Evolutionary conservation across 2,113 vertebrate genomes (phyloP), one percentile per base, ranked within the genome.

Genomic region (Rana temporaria): DNA sequence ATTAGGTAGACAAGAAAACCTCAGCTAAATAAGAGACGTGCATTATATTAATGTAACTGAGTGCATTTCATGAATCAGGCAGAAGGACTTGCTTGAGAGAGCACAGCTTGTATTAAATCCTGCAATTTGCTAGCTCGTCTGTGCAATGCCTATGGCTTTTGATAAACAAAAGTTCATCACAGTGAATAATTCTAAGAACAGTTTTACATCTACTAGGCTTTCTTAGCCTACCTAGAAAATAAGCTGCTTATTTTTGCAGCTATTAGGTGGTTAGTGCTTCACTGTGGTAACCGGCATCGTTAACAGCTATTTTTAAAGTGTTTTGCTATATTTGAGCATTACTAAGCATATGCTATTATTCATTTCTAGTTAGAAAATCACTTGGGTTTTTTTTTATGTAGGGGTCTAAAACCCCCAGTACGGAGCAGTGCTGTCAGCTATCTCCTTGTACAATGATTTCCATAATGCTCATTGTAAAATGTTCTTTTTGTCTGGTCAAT

Each of bases 1-100:
- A 80, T 71, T 80, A 80, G 30, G 56, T 48, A 71, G 66, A 69
- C 14, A 70, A 80, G 19, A 69, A 79, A 79, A 68, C 30, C 78
- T 18, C 65, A 9, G 30, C 18, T 69, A 79, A 48, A 52, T 8
- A 0, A 53, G 52, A 30, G 56, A 11, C 0, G 34, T 11, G n/a
- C 4, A 69, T 79, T n/a, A 68, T 52, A 68, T 6, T 68, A 79
- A 69, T 79, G 78, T 59, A 57, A 69, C 65, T 42, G 20, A 60
- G 69, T 42, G 78, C 32, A 60, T 60, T 38, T 69, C 14, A 32
- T 62, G 66, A 62, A 62, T 55, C 12, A 7, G 38, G 22, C 76
- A 56, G 48, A 52, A 30, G 48, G 76, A 17, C 52, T 14, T 65
- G 66, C 78, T 70, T 71, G 17, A 71, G 32, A 52, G 34, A 71